These are phyloP conservation scores for Lutjanus erythropterus DNA, from an alignment of 2,113 vertebrate genomes.

Conservation along the genomic window DNA sequence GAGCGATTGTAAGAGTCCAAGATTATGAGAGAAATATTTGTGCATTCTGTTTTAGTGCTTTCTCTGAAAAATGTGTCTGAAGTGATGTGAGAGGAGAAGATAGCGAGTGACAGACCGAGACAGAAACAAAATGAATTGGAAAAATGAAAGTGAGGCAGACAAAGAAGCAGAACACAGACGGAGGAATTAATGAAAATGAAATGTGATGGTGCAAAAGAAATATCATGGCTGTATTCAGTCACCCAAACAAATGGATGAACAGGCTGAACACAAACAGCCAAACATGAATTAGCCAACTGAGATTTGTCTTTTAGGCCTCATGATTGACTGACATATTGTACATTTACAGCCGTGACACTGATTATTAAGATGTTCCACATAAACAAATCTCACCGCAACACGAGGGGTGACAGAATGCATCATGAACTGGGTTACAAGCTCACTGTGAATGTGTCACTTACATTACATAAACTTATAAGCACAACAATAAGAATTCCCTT, in stretches of 20 bases:
- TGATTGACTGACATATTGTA: conserved; percentile 24
- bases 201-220: conserved; percentile 39
- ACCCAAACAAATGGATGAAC: conserved; percentile 46
- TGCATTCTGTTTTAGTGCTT: conserved; percentile 38
- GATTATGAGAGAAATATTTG: conserved; percentile 31
- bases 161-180: conserved; percentile 21
- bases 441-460: background rate
- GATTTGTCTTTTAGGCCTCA: conserved; percentile 5
- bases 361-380: conserved; percentile 3
- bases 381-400: background rate
- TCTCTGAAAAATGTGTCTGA: conserved; percentile 29
- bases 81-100: conserved; percentile 24
- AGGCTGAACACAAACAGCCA: conserved; percentile 22
- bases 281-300: conserved; percentile 25
- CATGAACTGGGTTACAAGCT: background rate
- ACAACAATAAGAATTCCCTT: background rate
- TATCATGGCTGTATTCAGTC: conserved; percentile 18
- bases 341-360: background rate
- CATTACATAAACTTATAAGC: background rate
- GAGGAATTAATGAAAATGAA: conserved; percentile 51
- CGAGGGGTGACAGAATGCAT: background rate
- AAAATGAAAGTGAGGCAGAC: conserved; percentile 34
- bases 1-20: background rate
- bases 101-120: conserved; percentile 26
- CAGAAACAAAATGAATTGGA: conserved; percentile 2